Evolutionary conservation across 2,888 invertebrate genomes (phyloP), one percentile per base, ranked within the genome.

Genomic region (Ophonus ardosiacus): DNA sequence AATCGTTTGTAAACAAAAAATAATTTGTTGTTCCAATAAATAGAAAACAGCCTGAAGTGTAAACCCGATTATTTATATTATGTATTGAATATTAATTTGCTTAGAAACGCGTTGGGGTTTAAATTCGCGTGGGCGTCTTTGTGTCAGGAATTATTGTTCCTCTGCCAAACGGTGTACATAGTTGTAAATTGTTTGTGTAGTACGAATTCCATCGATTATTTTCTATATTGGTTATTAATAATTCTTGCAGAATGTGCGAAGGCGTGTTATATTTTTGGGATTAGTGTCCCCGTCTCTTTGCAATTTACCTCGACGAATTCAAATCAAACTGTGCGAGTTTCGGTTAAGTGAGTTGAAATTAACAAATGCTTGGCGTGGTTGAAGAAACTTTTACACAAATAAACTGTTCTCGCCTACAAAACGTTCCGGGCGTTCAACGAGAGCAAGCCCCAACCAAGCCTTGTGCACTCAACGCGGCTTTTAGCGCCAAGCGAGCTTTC

Each of bases 281-380:
- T 51, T 51, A 51, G 43, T 13, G 43, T 51, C 21, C 51, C 31
- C 31, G 31, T 65, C 63, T 84, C 31, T 21, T 61, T 18, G 68
- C 84, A 84, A 84, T 84, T 84, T 78, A 84, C 84, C 84, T 84
- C 84, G 43, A 56, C 78, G 78, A 61, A 84, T 84, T 84, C 78
- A 84, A 84, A 84, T 84, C 84, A 84, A 84, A 84, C 56, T 84
- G 78, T 18, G 24, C 18, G 83, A 38, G 84, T 84, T 78, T 78
- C 61, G 31, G 84, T 84, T 84, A 84, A 84, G 84, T 78, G 63
- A 84, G 84, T 84, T 84, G 84, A 84, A 84, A 84, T 84, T 84
- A 84, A 84, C 84, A 84, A 84, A 84, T 84, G 84, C 84, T 65
- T 84, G 78, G 78, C 84, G 63, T 84, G 83, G 57, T 63, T 84